phyloP scores from a whole-genome alignment of 2,113 vertebrate species.

The Mus musculus region DNA sequence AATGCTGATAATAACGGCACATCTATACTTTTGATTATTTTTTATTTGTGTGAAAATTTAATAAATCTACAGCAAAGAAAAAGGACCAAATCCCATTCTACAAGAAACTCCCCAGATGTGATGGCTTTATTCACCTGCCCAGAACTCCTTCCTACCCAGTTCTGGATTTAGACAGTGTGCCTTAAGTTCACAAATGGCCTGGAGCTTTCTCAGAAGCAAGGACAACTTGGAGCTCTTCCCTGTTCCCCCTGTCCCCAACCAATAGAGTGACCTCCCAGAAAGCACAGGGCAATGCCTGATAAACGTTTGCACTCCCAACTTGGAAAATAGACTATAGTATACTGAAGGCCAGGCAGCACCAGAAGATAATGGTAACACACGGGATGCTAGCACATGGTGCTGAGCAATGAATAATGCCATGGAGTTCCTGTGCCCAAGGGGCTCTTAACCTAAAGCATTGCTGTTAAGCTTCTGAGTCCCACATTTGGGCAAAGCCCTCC shows the following conservation, averaged over 20 bases:
- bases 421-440: background rate
- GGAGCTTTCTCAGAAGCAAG: constrained; percentile 3
- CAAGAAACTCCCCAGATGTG: background rate
- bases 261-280: background rate
- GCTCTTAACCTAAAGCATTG: background rate
- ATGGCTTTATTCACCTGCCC: background rate
- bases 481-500: background rate
- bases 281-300: background rate
- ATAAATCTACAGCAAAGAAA: constrained; percentile 18
- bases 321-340: background rate
- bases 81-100: background rate
- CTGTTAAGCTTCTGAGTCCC: background rate
- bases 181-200: background rate
- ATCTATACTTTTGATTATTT: constrained; percentile 10
- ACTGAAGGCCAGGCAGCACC: background rate
- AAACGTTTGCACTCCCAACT: no score
- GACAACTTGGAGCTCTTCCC: background rate
- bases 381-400: background rate
- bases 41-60: constrained; percentile 44
- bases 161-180: background rate
- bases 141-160: background rate
- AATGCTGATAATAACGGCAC: constrained; percentile 33
- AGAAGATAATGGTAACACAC: background rate
- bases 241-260: background rate
- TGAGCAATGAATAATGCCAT: background rate